These are phyloP conservation scores for Agrochola lychnidis DNA, from an alignment of 2,888 invertebrate species.

Conservation along the genomic window DNA sequence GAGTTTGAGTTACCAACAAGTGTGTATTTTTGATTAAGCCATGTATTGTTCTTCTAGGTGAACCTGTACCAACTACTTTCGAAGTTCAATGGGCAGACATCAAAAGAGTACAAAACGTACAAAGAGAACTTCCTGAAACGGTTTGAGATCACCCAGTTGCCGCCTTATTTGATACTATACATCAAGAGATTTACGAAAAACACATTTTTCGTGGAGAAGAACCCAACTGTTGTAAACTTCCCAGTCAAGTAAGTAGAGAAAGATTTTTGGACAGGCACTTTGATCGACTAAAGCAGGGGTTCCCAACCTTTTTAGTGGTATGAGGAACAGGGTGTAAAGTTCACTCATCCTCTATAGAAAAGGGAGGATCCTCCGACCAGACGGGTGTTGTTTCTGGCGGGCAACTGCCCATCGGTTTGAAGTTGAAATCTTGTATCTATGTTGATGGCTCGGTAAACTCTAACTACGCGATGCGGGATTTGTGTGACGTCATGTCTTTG, in stretches of 20 bases:
- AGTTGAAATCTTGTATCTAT: no score
- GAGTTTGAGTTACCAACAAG: no score
- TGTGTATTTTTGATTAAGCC: background rate
- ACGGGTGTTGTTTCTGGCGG: no score
- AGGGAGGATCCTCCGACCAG: no score
- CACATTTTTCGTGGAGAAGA: conserved; percentile 99
- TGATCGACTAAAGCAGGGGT: background rate
- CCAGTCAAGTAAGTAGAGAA: conserved; percentile 96
- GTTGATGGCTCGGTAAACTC: no score
- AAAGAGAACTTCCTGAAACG: conserved; percentile 99
- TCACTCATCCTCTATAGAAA: no score
- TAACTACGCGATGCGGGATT: no score
- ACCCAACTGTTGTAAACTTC: conserved; percentile 99
- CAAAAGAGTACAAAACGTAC: conserved; percentile 99
- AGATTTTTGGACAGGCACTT: background rate
- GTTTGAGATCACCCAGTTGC: conserved; percentile 98
- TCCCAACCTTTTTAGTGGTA: no score
- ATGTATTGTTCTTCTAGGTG: conserved; percentile 90
- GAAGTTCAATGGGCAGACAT: conserved; percentile 98
- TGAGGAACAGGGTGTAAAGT: no score
- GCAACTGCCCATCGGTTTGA: no score
- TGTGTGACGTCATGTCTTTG: no score
- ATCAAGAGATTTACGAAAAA: conserved; percentile 99
- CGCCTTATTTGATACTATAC: conserved; percentile 98
- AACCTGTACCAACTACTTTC: conserved; percentile 97